Base-by-base conservation (phyloP, 2,797 vertebrate species). In the Oryzias dopingdopingensis region DNA sequence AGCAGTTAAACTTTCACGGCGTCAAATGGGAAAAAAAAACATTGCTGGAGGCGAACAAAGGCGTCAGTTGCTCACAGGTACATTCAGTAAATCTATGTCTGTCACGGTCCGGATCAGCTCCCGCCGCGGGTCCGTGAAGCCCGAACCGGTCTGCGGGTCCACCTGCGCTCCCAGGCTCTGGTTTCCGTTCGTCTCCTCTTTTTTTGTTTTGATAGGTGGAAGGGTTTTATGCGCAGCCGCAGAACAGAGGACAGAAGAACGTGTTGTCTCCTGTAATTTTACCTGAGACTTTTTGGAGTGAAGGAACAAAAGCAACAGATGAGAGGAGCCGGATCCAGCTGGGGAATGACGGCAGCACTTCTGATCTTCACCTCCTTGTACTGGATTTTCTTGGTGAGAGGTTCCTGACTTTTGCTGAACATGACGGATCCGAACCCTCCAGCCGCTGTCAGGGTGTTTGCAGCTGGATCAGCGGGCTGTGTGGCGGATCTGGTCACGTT, bases 401-500 rank as follows among this genome's bases (percentile, higher is more conserved):
- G 23, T 6, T 47, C 3, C 18, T 46, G 49, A 42, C 65, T 37
- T 18, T 24, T 45, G 43, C 4, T 42, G 15, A 62, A 67, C 52
- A 86, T 90, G 86, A 70, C 66, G 2, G 86, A 87, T 45, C 7
- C 76, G 42, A 6, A 59, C 2, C 79, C 83, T 0, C 83, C 94
- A 0, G 86, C 83, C 0, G 7, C 79, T 2, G 74, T 94, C 40
- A 97, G 95, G 75, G 74, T 95, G 37, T 53, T 96, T 29, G 92
- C 95, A 0, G 96, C 96, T 0, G 95, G 96, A 63, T 69, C 85
- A 0, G 96, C 95, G 0, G 96, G 89, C 4, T 98, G 96, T 60
- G 67, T 97, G 16, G 95, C 96, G 0, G 96, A 98, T 64, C 86
- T 98, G 72, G 84, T 92, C 82, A 96, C 95, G 14, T 98, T 95